Base-by-base conservation (phyloP, 2,113 vertebrate genomes). In the Centropus unirufus region DNA sequence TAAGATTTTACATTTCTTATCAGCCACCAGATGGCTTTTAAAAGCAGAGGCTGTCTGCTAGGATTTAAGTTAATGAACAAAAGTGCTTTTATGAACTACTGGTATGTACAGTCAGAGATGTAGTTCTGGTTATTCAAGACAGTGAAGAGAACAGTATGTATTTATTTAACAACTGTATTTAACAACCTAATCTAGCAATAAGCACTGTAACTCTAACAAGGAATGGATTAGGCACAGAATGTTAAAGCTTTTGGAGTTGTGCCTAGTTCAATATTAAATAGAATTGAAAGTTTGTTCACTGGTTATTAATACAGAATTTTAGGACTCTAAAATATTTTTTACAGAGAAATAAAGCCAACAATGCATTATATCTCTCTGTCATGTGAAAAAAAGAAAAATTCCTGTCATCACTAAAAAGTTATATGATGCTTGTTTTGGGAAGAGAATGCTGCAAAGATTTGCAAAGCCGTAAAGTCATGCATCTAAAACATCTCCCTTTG, bases 1-100 rank as follows among this genome's bases (percentile, higher is more conserved):
- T 95, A 96, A 93, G 73, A 92, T 94, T 95, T 92, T 92, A 87
- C 57, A 66, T 93, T 94, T 92, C 90, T 96, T 96, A 95, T 96
- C 95, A 96, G 63, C 82, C 87, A 87, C 87, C 70, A 93, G 89
- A 93, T 90, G 82, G 34, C 70, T 93, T 92, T 96, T 95, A 85
- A 95, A 94, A 93, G 76, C 66, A 82, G 92, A 88, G 47, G 66
- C 74, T 97, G 89, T 90, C 95, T 96, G 89, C 55, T 93, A 95
- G 72, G 75, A 83, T 96, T 94, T 96, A 93, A 91, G 83, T 81
- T 96, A 94, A 96, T 93, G 82, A 96, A 96, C 76, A 94, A 83
- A 97, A 95, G 82, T 95, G 84, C 73, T 95, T 96, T 93, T 92
- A 93, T 94, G 89, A 92, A 93, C 75, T 96, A 92, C 93, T 87